Evolutionary conservation across 2,797 vertebrate species (phyloP).

Genomic region (Cuculus canorus): DNA sequence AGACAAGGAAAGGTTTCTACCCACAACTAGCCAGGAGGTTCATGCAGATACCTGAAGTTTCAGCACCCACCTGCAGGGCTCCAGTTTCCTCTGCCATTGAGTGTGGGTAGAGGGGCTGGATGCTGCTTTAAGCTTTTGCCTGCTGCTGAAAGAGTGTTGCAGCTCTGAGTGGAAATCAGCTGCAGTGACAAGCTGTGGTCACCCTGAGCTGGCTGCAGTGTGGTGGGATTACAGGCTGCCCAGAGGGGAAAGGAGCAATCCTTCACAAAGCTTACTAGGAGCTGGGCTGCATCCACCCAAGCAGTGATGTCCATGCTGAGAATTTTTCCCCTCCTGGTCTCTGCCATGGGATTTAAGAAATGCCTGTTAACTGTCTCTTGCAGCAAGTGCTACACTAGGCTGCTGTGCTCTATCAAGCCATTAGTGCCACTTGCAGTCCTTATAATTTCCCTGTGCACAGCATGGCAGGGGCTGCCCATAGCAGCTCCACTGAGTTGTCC

Average conservation of each 20-base stretch:
- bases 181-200: not conserved
- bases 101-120: not conserved
- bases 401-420: not conserved
- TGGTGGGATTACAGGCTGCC: not conserved
- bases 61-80: not conserved
- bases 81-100: rapidly evolving
- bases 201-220: not conserved
- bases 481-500: not conserved
- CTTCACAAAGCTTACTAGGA: not conserved
- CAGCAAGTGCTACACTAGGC: not conserved
- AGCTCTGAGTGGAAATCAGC: not conserved
- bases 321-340: not conserved
- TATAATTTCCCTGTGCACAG: slow-evolving; percentile 8
- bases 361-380: not conserved
- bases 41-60: not conserved
- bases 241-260: not conserved
- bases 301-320: not conserved
- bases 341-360: not conserved
- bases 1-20: not conserved
- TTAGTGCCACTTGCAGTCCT: not conserved
- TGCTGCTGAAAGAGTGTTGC: not conserved
- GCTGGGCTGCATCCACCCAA: not conserved
- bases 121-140: not conserved
- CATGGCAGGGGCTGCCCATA: not conserved
- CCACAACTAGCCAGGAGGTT: not conserved